Conservation (phyloP, 2,888 invertebrate species). For the Coronaproctus castanopsis region DNA sequence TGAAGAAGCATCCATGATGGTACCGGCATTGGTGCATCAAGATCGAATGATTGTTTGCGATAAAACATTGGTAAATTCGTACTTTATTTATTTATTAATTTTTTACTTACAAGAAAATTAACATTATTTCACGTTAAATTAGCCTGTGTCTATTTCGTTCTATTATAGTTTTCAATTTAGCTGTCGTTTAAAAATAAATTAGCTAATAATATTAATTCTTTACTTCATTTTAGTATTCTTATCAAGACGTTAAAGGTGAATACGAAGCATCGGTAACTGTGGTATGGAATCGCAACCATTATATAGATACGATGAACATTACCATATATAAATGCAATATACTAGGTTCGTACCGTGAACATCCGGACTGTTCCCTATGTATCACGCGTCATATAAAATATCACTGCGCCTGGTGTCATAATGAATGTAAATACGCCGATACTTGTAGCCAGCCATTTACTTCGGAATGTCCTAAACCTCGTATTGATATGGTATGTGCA, state of each 20-base stretch:
- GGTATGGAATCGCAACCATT: slow-evolving; percentile 84
- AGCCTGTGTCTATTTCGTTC: neutral
- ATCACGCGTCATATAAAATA: slow-evolving; percentile 76
- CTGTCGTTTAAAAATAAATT: too few species aligned
- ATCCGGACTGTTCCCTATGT: slow-evolving; percentile 90
- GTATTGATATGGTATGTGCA: slow-evolving; percentile 58
- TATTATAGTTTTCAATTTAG: neutral
- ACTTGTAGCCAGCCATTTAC: slow-evolving; percentile 61
- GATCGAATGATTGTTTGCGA: slow-evolving; percentile 70
- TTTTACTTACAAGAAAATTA: too few species aligned
- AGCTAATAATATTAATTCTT: too few species aligned
- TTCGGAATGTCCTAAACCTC: slow-evolving; percentile 70
- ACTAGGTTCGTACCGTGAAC: slow-evolving; percentile 77
- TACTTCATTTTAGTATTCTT: slow-evolving; percentile 59
- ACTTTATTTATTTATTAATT: slow-evolving; percentile 9
- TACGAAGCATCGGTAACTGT: slow-evolving; percentile 74
- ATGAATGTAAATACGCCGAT: slow-evolving; percentile 64
- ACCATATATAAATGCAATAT: slow-evolving; percentile 90
- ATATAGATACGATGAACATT: slow-evolving; percentile 74
- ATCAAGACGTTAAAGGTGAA: slow-evolving; percentile 67
- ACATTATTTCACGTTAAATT: neutral
- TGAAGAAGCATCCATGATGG: slow-evolving; percentile 70
- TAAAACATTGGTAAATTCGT: slow-evolving; percentile 49
- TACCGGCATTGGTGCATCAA: slow-evolving; percentile 65
- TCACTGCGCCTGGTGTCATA: slow-evolving; percentile 89